Base-by-base conservation (phyloP, 1,140 invertebrate genomes). In the Galleria mellonella region DNA sequence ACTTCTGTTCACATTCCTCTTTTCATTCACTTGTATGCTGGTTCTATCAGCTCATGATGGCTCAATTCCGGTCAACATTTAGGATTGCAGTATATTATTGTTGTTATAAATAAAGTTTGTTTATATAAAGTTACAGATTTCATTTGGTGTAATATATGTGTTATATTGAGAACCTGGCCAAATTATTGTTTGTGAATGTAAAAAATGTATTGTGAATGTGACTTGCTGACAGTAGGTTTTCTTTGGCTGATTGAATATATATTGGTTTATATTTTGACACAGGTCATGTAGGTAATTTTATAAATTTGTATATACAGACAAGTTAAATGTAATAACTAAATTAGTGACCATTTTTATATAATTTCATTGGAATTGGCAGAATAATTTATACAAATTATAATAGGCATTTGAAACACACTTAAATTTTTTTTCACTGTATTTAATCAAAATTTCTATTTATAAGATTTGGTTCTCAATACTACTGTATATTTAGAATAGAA, bases 231-330 rank as follows among this genome's bases (percentile, higher is more conserved):
- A 58, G 48, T 38, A 33, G 32, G 37, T 48, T 43, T 44, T 32
- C 14, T 38, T 36, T 51, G 40, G 47, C 39, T 47, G 44, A 50
- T 15, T 43, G 35, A 41, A 32, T 40, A 42, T 40, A 40, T 30
- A 29, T 31, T 43, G 14, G 23, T 27, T 33, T 13, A 29, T n/a
- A n/a, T 33, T 9, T 23, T 8, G 15, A 43, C 15, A 30, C 35
- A 6, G 29, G 23, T 44, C 12, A 46, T 46, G 49, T 49, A 55
- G 47, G 55, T 71, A 75, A 72, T 75, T 72, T 73, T 73, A 70
- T 72, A 75, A 78, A 75, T 72, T 71, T 79, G 72, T 79, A 76
- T 66, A 76, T 76, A 79, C 62, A 69, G 58, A 71, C 58, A 55
- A 57, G 69, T 67, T 63, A 66, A 59, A 67, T 64, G 55, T 41